These are phyloP conservation scores for Steinernema carpocapsae DNA, from an alignment of 2,888 invertebrate species.

Conservation along the genomic window DNA sequence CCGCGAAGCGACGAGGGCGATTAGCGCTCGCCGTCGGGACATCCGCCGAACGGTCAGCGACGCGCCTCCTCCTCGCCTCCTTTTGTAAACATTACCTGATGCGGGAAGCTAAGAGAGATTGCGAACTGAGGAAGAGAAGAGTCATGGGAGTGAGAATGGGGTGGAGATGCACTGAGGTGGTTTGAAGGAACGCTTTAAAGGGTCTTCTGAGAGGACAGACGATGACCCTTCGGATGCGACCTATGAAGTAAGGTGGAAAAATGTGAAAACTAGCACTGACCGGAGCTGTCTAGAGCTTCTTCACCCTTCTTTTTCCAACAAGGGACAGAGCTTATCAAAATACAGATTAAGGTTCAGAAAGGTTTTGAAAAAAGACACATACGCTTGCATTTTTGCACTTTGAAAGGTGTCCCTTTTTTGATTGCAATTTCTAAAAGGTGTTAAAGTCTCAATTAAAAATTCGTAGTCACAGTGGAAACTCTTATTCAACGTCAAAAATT, in stretches of 20 bases:
- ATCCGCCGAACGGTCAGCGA: slow-evolving; percentile 33
- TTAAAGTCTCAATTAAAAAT: too few species aligned
- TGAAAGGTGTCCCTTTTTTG: too few species aligned
- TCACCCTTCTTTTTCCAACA: too few species aligned
- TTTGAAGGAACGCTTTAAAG: not conserved
- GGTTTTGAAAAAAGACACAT: too few species aligned
- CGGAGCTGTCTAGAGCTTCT: too few species aligned
- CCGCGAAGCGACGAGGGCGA: slow-evolving; percentile 18
- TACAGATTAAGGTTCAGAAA: too few species aligned
- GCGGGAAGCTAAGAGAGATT: slow-evolving; percentile 17
- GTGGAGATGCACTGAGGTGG: not conserved
- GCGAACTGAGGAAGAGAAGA: slow-evolving; percentile 13
- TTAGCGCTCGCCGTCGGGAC: slow-evolving; percentile 27
- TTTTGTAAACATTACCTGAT: slow-evolving; percentile 29
- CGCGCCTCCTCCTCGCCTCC: slow-evolving; percentile 10
- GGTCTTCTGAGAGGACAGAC: not conserved
- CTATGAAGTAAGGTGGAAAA: not conserved
- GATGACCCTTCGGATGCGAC: slow-evolving; percentile 1
- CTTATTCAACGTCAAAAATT: too few species aligned
- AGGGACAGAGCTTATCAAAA: too few species aligned
- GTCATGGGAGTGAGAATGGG: slow-evolving; percentile 22
- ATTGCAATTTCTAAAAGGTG: too few species aligned
- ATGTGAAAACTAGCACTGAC: too few species aligned
- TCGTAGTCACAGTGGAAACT: too few species aligned
- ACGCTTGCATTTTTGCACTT: too few species aligned